These are phyloP conservation scores for Callospermophilus lateralis DNA, from an alignment of 2,113 vertebrate genomes.

Conservation along the genomic window DNA sequence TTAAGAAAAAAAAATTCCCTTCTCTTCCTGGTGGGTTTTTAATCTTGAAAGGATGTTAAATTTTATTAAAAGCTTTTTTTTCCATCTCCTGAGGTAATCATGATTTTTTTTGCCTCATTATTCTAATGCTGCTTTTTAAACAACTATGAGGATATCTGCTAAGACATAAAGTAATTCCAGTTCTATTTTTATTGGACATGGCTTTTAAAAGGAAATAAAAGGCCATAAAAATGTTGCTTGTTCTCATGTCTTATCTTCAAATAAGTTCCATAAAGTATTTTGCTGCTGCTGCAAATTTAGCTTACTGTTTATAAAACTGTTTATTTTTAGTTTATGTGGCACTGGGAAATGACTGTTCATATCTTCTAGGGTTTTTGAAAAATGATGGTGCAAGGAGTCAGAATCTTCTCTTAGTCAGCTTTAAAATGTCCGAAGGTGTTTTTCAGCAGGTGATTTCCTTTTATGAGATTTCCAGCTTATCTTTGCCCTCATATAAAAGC, in stretches of 20 bases:
- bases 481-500: not conserved
- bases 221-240: conserved; percentile 39
- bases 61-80: not conserved
- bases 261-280: conserved; percentile 36
- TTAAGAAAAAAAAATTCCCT: not conserved
- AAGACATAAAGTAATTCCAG: conserved; percentile 29
- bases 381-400: not conserved
- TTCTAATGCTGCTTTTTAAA: not conserved
- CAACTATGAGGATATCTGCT: not conserved
- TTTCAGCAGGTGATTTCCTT: not conserved
- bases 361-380: not conserved
- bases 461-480: not conserved
- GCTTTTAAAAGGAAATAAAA: conserved; percentile 46
- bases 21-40: conserved; percentile 1
- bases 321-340: conserved; percentile 24
- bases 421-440: not conserved
- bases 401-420: not conserved
- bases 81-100: not conserved
- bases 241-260: conserved; percentile 47
- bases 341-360: not conserved
- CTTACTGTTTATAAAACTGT: not conserved
- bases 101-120: conserved; percentile 30
- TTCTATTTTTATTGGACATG: not conserved
- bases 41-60: not conserved
- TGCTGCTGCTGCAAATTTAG: conserved; percentile 31